These are phyloP conservation scores for Bombus impatiens DNA, from an alignment of 1,140 invertebrate species.

Conservation along the genomic window DNA sequence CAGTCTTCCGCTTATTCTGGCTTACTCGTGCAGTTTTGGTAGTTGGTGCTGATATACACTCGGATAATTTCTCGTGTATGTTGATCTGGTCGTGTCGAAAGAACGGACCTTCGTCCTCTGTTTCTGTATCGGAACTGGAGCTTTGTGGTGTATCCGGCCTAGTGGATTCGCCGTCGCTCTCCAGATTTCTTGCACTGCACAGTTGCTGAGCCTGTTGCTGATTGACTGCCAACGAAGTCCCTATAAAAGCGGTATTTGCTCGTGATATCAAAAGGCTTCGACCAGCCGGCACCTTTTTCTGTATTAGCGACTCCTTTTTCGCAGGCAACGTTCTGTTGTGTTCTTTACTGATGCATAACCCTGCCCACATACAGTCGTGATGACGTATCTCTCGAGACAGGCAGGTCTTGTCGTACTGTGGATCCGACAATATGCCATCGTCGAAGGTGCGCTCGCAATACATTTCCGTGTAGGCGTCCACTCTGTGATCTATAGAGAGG, in stretches of 20 bases:
- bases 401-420: conserved; percentile 60
- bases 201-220: conserved; percentile 34
- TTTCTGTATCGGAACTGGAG: conserved; percentile 63
- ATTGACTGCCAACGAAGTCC: neutral
- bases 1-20: conserved; percentile 69
- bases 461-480: neutral
- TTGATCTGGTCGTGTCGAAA: conserved; percentile 77
- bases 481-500: conserved; percentile 63
- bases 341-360: conserved; percentile 83
- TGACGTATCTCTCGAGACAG: conserved; percentile 79
- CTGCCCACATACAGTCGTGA: conserved; percentile 88
- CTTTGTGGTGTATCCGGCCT: conserved; percentile 73
- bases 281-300: conserved; percentile 70
- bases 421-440: conserved; percentile 33
- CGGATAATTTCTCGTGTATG: conserved; percentile 72
- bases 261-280: conserved; percentile 75
- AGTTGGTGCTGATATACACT: conserved; percentile 67
- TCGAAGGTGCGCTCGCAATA: conserved; percentile 66
- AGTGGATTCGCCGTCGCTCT: conserved; percentile 75
- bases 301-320: conserved; percentile 65
- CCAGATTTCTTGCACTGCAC: conserved; percentile 56
- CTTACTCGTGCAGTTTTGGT: conserved; percentile 71
- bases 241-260: neutral
- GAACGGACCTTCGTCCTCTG: conserved; percentile 61
- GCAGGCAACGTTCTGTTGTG: conserved; percentile 76